Evolutionary conservation across 2,888 invertebrate genomes (phyloP).

Genomic region (Dromius quadrimaculatus): DNA sequence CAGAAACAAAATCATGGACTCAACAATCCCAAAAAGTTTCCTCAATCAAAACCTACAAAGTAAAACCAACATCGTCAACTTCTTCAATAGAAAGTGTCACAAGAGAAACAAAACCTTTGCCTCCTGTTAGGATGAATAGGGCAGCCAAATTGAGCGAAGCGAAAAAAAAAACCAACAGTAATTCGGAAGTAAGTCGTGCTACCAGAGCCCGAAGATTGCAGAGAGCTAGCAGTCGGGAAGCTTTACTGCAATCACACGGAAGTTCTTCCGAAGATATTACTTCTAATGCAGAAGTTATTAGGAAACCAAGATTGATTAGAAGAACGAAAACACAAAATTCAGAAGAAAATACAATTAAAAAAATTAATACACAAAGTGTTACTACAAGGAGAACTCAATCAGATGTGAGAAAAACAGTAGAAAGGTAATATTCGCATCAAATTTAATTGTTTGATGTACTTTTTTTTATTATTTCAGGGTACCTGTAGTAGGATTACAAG

Average conservation of each 20-base stretch:
- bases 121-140: slow-evolving; percentile 42
- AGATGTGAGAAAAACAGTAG: slow-evolving; percentile 57
- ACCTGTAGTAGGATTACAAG: slow-evolving; percentile 62
- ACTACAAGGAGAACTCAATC: slow-evolving; percentile 55
- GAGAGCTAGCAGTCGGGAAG: slow-evolving; percentile 68
- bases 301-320: slow-evolving; percentile 64
- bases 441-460: no score
- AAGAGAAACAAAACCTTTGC: slow-evolving; percentile 54
- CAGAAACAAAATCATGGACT: slow-evolving; percentile 65
- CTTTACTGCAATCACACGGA: slow-evolving; percentile 66
- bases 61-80: slow-evolving; percentile 63
- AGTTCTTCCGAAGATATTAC: slow-evolving; percentile 70
- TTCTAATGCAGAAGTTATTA: slow-evolving; percentile 59
- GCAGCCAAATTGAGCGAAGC: slow-evolving; percentile 44
- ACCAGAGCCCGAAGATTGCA: slow-evolving; percentile 67
- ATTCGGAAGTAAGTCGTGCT: slow-evolving; percentile 58
- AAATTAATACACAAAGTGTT: slow-evolving; percentile 51
- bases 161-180: slow-evolving; percentile 58
- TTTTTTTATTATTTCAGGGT: slow-evolving; percentile 58
- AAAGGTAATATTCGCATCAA: no score
- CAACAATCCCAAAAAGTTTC: slow-evolving; percentile 55
- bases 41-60: slow-evolving; percentile 57
- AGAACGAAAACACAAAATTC: slow-evolving; percentile 63
- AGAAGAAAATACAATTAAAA: slow-evolving; percentile 60
- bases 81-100: slow-evolving; percentile 65